A percentile compares a stretch with the other conserved stretches of the same genome.
These are phyloP conservation scores for Synchiropus splendidus DNA, from an alignment of 2,113 vertebrate genomes.

Conservation along the genomic window DNA sequence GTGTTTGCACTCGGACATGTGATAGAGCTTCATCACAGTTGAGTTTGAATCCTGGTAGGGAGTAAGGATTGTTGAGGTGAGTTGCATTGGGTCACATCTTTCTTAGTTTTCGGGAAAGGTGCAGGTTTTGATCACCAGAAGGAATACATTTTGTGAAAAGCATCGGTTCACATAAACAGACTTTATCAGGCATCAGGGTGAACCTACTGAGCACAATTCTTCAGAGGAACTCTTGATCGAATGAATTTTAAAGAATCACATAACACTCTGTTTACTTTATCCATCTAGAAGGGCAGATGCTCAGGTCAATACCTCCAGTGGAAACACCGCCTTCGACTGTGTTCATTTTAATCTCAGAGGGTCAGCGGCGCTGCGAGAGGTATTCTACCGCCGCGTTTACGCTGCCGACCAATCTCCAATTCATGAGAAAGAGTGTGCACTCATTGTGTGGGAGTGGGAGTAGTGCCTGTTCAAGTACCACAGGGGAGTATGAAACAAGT, in stretches of 20 bases:
- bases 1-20: no score
- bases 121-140: no score
- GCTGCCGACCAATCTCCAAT: constrained; percentile 12
- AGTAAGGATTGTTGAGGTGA: no score
- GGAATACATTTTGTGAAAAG: no score
- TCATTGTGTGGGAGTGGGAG: constrained; percentile 15
- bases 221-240: no score
- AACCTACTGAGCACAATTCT: no score
- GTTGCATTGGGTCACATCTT: no score
- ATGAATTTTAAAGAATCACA: constrained; percentile 5
- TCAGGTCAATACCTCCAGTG: not conserved
- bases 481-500: constrained; percentile 10
- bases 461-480: constrained; percentile 6
- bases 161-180: no score
- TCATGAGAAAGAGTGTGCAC: constrained; percentile 13
- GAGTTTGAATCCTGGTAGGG: no score
- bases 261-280: constrained; percentile 6
- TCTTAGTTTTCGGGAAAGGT: no score
- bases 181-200: no score
- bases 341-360: constrained; percentile 13
- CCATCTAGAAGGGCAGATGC: constrained; percentile 1
- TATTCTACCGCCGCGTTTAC: constrained; percentile 10
- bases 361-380: constrained; percentile 13
- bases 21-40: no score
- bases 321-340: constrained; percentile 3